phyloP scores from a whole-genome alignment of 2,888 invertebrate species.

The Holacanthella duospinosa region DNA sequence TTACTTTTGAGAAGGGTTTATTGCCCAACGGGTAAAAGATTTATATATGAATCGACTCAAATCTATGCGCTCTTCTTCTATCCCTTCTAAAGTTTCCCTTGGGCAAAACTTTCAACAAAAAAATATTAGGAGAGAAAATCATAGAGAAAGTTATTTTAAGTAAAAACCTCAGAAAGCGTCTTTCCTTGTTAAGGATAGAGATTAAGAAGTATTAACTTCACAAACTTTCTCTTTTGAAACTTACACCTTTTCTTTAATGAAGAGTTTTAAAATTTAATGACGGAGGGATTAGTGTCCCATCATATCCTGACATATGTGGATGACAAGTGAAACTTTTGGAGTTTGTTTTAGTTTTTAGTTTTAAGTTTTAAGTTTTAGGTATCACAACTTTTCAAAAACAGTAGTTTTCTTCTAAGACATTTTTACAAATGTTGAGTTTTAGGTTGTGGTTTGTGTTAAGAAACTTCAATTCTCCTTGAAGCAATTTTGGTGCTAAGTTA shows the following conservation, averaged over 20 bases:
- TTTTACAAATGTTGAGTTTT: no score
- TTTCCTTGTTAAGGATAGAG: neutral
- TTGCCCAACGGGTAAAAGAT: constrained; percentile 1
- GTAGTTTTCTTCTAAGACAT: no score
- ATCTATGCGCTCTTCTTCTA: neutral
- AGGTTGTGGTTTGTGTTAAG: no score
- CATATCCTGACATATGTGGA: no score
- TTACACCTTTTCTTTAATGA: constrained; percentile 1
- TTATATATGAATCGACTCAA: neutral
- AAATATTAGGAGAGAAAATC: neutral
- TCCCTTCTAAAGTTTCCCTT: neutral
- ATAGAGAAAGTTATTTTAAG: neutral
- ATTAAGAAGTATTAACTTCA: neutral
- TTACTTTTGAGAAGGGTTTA: constrained; percentile 1
- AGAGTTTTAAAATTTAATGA: constrained; percentile 1
- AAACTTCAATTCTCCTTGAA: no score
- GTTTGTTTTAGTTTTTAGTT: no score
- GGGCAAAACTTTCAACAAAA: neutral
- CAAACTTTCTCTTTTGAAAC: neutral
- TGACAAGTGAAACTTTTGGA: no score
- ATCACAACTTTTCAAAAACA: no score
- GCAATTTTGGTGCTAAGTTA: no score
- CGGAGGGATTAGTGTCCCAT: neutral
- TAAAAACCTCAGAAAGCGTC: no score
- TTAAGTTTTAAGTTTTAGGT: no score